Conservation (phyloP, 2,113 vertebrate species). For the Camelus bactrianus region DNA sequence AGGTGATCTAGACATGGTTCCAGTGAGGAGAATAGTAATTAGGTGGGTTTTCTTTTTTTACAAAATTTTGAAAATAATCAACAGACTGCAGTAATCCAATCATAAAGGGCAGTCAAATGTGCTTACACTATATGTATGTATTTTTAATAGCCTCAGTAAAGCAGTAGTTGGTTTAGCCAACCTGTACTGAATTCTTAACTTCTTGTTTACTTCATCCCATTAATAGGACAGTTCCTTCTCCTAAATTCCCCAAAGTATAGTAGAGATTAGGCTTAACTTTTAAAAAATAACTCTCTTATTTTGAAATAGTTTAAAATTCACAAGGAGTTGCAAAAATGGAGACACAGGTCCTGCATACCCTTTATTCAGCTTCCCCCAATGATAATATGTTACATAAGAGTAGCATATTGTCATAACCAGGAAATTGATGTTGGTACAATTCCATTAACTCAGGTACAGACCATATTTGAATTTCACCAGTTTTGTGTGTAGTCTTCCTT, state of each 20-base stretch:
- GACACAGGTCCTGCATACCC: background rate
- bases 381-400: background rate
- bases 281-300: background rate
- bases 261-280: background rate
- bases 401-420: background rate
- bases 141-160: background rate
- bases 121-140: too few relatives aligned
- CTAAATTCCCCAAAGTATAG: background rate
- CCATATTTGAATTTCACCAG: background rate
- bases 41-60: background rate
- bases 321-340: slow-evolving; percentile 11
- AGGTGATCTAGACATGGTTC: background rate
- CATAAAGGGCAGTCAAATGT: too few relatives aligned
- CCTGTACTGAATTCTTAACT: background rate
- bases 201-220: background rate
- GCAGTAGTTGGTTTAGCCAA: background rate
- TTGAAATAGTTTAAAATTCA: background rate
- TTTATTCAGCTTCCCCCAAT: background rate
- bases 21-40: background rate
- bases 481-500: background rate
- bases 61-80: too few relatives aligned
- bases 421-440: background rate
- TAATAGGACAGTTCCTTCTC: background rate
- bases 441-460: background rate
- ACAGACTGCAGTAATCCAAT: too few relatives aligned